Evolutionary conservation across 2,113 vertebrate species (phyloP).

Genomic region (Elanoides forficatus): DNA sequence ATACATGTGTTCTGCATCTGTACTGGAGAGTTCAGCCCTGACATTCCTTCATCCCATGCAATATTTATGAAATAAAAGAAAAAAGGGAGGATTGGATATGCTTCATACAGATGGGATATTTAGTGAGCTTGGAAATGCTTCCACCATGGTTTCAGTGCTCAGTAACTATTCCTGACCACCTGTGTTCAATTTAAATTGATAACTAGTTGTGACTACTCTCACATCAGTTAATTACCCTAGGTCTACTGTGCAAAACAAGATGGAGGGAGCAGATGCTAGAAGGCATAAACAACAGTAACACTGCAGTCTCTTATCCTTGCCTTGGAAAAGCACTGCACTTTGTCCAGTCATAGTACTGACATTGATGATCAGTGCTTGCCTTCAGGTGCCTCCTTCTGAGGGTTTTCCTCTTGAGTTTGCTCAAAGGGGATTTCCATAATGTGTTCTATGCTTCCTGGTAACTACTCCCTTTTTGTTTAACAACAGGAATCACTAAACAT

Average conservation of each 20-base stretch:
- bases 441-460: background rate
- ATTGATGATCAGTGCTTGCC: rapidly evolving
- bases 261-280: background rate
- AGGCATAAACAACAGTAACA: background rate
- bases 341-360: background rate
- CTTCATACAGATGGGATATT: slow-evolving; percentile 64
- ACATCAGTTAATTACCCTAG: slow-evolving; percentile 1
- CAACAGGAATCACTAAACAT: background rate
- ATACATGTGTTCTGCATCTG: slow-evolving; percentile 74
- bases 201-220: slow-evolving; percentile 25
- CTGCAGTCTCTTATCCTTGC: background rate
- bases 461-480: background rate
- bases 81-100: slow-evolving; percentile 27
- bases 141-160: background rate
- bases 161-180: background rate
- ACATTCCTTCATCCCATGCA: slow-evolving; percentile 68
- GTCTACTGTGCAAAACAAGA: background rate
- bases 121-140: slow-evolving; percentile 54
- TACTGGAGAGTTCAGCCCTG: slow-evolving; percentile 37
- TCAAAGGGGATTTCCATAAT: background rate
- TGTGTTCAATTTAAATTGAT: slow-evolving; percentile 51
- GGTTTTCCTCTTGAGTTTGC: background rate
- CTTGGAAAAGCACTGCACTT: background rate
- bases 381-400: background rate
- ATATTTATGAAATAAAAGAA: slow-evolving; percentile 67